A percentile compares a stretch with the other conserved stretches of the same genome.
phyloP scores from a whole-genome alignment of 2,113 vertebrate genomes.

The Todiramphus saurophagus region DNA sequence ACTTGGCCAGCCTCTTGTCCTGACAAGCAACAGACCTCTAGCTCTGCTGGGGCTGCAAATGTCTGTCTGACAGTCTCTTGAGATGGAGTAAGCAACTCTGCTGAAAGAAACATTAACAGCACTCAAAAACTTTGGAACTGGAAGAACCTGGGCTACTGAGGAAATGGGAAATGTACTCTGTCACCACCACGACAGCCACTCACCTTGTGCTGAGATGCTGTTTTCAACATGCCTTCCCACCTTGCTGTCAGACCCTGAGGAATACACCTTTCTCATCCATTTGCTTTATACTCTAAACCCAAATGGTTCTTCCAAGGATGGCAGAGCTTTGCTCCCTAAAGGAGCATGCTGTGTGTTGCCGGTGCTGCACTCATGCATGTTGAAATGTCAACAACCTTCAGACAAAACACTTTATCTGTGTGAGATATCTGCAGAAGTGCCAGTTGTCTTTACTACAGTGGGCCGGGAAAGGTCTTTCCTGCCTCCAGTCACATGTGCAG shows the following conservation, averaged over 20 bases:
- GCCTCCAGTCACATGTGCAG: not conserved
- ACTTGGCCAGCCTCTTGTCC: not conserved
- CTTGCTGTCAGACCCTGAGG: not conserved
- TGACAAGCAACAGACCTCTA: not conserved
- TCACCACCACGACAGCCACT: rapidly evolving
- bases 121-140: not conserved
- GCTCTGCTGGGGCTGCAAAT: not conserved
- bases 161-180: not conserved
- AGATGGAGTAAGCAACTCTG: not conserved
- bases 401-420: not conserved
- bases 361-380: not conserved
- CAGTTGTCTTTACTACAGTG: not conserved
- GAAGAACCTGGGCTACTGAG: not conserved
- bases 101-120: not conserved
- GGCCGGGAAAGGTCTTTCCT: not conserved
- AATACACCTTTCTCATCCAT: not conserved
- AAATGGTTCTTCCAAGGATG: not conserved
- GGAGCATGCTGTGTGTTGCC: rapidly evolving
- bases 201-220: not conserved
- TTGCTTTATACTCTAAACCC: not conserved
- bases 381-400: not conserved
- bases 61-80: not conserved
- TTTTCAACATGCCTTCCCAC: not conserved
- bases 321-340: not conserved
- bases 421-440: not conserved